phyloP scores from a whole-genome alignment of 2,113 vertebrate species.

The Riparia riparia region DNA sequence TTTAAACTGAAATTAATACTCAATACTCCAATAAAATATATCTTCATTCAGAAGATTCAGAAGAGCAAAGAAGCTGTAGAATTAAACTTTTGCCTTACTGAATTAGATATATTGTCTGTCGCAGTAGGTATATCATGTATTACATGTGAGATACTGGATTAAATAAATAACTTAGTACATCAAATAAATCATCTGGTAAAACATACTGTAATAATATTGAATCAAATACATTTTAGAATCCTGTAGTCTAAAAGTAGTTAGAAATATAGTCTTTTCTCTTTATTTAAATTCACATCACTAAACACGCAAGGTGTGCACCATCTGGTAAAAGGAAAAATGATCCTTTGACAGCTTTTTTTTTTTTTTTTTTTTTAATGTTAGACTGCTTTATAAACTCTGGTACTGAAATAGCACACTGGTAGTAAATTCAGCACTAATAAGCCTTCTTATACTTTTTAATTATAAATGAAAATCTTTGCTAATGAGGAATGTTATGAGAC shows the following conservation, averaged over 20 bases:
- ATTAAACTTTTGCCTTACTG: conserved; percentile 17
- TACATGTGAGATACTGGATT: neutral
- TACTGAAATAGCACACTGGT: neutral
- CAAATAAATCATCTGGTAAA: conserved; percentile 52
- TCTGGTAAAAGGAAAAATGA: neutral
- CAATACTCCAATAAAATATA: neutral
- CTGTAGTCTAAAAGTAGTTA: neutral
- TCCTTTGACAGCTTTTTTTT: neutral
- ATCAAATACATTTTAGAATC: conserved; percentile 38
- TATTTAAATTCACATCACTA: conserved; percentile 42
- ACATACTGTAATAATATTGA: conserved; percentile 45
- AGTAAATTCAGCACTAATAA: neutral
- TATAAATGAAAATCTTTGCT: neutral
- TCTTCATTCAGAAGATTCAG: neutral
- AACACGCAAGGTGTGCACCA: neutral
- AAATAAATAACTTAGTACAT: conserved; percentile 35
- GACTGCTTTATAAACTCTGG: neutral
- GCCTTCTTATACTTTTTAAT: neutral
- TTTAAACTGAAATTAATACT: neutral
- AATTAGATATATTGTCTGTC: conserved; percentile 31
- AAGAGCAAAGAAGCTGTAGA: conserved; percentile 1
- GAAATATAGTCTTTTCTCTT: neutral
- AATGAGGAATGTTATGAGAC: neutral
- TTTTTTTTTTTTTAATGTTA: neutral
- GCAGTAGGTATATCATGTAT: neutral